These are phyloP conservation scores for Oxystoma pomonae DNA, from an alignment of 2,888 invertebrate genomes.

Conservation along the genomic window DNA sequence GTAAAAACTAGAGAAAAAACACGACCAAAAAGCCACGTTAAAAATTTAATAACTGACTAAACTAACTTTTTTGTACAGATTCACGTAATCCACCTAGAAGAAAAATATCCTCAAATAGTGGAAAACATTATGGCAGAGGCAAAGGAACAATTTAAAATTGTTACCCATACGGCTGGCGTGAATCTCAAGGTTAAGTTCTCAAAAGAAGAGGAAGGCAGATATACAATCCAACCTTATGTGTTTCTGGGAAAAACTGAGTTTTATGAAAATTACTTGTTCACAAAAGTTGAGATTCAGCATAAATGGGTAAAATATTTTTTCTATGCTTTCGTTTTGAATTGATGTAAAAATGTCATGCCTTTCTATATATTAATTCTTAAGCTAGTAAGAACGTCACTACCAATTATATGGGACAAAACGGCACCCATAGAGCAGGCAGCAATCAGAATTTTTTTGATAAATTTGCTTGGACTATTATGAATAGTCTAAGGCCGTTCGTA, in stretches of 20 bases:
- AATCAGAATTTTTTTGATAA: no score
- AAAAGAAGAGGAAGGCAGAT: conserved; percentile 52
- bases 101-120: conserved; percentile 53
- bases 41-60: no score
- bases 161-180: conserved; percentile 61
- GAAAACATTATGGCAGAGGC: conserved; percentile 54
- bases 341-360: no score
- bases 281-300: neutral
- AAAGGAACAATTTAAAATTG: conserved; percentile 55
- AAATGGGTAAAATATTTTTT: neutral
- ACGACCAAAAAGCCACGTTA: no score
- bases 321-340: no score
- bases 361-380: no score
- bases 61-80: conserved; percentile 10
- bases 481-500: no score
- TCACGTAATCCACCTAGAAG: conserved; percentile 44
- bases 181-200: conserved; percentile 58
- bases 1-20: no score
- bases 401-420: no score
- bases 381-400: no score
- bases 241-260: conserved; percentile 60
- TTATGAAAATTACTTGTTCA: conserved; percentile 54
- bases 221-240: conserved; percentile 54
- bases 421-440: no score
- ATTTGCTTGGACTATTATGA: no score